phyloP scores from a whole-genome alignment of 2,888 invertebrate species.

The Andrena trimmerana region DNA sequence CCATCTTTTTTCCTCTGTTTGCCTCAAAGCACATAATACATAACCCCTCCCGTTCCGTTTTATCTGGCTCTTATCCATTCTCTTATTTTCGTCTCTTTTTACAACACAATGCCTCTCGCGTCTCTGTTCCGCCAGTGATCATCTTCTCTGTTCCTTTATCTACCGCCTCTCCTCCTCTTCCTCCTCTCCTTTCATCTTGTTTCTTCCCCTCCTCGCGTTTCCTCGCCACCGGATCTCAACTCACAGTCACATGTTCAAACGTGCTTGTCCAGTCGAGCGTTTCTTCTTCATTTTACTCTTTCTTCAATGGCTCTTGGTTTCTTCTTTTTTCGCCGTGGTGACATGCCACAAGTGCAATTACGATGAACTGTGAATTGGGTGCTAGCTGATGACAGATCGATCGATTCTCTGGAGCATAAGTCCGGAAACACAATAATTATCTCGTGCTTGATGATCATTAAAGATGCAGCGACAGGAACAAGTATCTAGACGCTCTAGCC shows the following conservation, averaged over 20 bases:
- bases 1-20: slow-evolving; percentile 40
- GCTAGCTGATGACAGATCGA: background rate
- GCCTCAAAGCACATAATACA: slow-evolving; percentile 17
- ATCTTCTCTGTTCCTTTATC: slow-evolving; percentile 44
- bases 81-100: slow-evolving; percentile 38
- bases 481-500: background rate
- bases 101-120: slow-evolving; percentile 17
- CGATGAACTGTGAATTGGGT: background rate
- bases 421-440: background rate
- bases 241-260: slow-evolving; percentile 64
- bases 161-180: slow-evolving; percentile 36
- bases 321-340: slow-evolving; percentile 8
- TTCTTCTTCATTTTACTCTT: slow-evolving; percentile 4
- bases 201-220: slow-evolving; percentile 43
- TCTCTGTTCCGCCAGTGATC: slow-evolving; percentile 26
- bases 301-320: background rate
- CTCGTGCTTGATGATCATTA: background rate
- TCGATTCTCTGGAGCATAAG: background rate
- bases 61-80: slow-evolving; percentile 34
- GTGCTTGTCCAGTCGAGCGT: slow-evolving; percentile 51
- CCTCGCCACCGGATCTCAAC: slow-evolving; percentile 49
- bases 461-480: background rate
- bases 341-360: background rate
- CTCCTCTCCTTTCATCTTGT: slow-evolving; percentile 40
- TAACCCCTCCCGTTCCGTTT: slow-evolving; percentile 29